These are phyloP conservation scores for Brachionus paranguensis DNA, from an alignment of 1,140 invertebrate genomes.

Conservation along the genomic window DNA sequence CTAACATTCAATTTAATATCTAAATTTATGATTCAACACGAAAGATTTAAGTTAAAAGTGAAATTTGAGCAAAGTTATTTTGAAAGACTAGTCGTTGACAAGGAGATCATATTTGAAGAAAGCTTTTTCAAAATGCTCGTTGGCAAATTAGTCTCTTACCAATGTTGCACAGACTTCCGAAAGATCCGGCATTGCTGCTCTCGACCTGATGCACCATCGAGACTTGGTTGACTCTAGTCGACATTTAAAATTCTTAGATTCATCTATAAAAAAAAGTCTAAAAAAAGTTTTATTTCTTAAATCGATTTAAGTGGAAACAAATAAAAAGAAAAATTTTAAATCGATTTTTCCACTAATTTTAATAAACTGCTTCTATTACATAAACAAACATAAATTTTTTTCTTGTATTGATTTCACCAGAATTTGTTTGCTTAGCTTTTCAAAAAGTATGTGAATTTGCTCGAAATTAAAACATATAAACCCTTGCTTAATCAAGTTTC, in stretches of 20 bases:
- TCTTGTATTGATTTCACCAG: not conserved
- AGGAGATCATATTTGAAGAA: not conserved
- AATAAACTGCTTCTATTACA: not conserved
- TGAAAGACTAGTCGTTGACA: not conserved
- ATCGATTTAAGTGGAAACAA: not conserved
- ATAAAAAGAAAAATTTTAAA: not conserved
- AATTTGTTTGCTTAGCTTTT: not conserved
- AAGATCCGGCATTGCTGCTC: conserved; percentile 3
- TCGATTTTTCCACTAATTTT: not conserved
- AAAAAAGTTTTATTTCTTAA: not conserved
- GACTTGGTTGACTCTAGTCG: conserved; percentile 19
- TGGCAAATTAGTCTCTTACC: not conserved
- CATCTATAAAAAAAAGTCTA: not conserved
- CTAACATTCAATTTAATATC: not conserved
- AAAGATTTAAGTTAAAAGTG: not conserved
- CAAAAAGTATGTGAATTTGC: not conserved
- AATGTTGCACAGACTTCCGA: not conserved
- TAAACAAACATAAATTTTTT: not conserved
- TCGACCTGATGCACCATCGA: conserved; percentile 13
- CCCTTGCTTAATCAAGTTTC: not conserved
- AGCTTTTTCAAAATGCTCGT: not conserved
- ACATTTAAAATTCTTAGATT: conserved; percentile 1
- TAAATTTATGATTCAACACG: not conserved
- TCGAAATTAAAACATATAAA: not conserved
- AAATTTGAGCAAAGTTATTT: not conserved